Percentiles rank a stretch among this genome's conserved stretches.
Conservation (phyloP, 2,113 vertebrate species). For the Lipophrys pholis region DNA sequence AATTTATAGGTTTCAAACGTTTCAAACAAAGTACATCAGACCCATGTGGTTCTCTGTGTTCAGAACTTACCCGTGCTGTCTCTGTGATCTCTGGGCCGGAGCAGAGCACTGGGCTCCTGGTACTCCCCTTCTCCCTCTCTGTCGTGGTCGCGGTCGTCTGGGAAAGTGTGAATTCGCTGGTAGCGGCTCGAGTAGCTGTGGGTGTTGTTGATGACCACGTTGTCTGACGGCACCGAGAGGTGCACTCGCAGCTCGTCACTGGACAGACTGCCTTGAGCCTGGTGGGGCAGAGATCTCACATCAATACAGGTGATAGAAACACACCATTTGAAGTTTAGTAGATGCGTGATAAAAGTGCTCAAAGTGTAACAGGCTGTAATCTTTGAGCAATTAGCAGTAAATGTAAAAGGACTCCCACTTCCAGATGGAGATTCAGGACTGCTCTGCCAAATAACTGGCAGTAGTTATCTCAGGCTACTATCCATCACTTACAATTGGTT, state of each 20-base stretch:
- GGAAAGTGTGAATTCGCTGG: conserved; percentile 88
- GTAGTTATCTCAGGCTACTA: conserved; percentile 22
- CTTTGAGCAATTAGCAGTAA: conserved; percentile 31
- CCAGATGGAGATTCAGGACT: conserved; percentile 49
- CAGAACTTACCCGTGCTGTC: conserved; percentile 84
- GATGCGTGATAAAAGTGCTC: conserved; percentile 12
- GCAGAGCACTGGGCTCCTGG: conserved; percentile 89
- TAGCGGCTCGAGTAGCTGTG: conserved; percentile 89
- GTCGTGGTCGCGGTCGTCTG: conserved; percentile 78
- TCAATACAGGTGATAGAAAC: conserved; percentile 4
- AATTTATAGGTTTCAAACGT: too few relatives aligned
- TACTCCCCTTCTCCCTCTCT: conserved; percentile 84
- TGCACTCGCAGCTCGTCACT: conserved; percentile 91
- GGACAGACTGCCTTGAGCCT: conserved; percentile 90
- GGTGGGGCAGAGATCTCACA: conserved; percentile 6
- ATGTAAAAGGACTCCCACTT: conserved; percentile 25
- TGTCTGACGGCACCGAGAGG: conserved; percentile 90
- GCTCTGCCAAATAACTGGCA: conserved; percentile 40
- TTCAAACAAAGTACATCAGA: background rate
- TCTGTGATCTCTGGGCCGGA: conserved; percentile 84
- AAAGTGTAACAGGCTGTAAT: conserved; percentile 30
- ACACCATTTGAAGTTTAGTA: conserved; percentile 24
- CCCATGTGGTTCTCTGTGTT: background rate
- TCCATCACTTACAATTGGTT: conserved; percentile 19
- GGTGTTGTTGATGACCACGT: conserved; percentile 94